Evolutionary conservation across 2,113 vertebrate species (phyloP).

Genomic region (Rafetus swinhoei): DNA sequence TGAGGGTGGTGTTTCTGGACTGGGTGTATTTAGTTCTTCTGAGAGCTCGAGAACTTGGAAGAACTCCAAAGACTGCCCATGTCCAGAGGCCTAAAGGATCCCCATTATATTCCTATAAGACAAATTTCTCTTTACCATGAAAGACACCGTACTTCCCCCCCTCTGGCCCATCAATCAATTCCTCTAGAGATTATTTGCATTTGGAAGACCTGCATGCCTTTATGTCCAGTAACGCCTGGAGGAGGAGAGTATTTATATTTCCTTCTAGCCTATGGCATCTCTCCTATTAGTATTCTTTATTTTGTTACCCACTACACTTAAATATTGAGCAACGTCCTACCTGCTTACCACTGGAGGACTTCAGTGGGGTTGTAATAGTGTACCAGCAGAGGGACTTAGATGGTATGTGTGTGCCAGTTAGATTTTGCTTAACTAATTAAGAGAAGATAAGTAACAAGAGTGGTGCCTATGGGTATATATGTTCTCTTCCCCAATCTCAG

Average conservation of each 20-base stretch:
- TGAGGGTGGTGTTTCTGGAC: not conserved
- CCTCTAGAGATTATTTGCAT: not conserved
- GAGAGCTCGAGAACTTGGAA: not conserved
- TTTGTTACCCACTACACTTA: not conserved
- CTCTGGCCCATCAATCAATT: not conserved
- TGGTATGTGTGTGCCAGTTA: not conserved
- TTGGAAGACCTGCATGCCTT: not conserved
- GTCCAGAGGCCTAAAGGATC: not conserved
- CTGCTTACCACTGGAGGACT: not conserved
- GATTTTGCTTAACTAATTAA: not conserved
- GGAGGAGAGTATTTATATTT: not conserved
- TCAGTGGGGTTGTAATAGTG: not conserved
- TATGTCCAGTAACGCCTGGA: not conserved
- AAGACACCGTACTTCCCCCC: not conserved
- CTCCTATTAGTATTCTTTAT: not conserved
- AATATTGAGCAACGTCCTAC: not conserved
- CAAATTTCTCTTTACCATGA: not conserved
- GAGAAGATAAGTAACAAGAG: not conserved
- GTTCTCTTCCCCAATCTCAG: not conserved
- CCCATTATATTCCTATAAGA: not conserved
- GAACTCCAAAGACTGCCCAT: not conserved
- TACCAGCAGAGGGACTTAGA: not conserved
- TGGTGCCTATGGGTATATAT: not conserved
- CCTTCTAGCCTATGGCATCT: not conserved
- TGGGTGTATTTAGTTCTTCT: not conserved